phyloP scores from a whole-genome alignment of 2,113 vertebrate species.

The mouse (Mus musculus) region DNA sequence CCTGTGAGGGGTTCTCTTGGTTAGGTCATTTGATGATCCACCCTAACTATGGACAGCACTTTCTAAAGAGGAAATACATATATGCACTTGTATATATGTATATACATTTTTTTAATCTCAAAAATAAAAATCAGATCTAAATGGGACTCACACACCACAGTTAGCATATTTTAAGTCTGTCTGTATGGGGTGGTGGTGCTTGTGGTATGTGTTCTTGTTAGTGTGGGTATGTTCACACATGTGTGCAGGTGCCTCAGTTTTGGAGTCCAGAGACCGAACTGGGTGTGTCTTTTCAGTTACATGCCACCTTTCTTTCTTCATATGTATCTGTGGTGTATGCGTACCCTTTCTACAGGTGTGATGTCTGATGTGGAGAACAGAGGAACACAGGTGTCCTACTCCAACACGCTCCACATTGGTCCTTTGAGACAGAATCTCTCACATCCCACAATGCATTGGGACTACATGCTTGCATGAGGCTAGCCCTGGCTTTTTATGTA shows the following conservation, averaged over 20 bases:
- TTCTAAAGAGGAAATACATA: background rate
- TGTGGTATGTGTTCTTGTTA: background rate
- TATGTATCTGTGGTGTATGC: background rate
- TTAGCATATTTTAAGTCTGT: background rate
- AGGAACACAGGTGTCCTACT: background rate
- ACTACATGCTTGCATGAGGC: background rate
- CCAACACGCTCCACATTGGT: background rate
- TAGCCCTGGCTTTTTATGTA: background rate
- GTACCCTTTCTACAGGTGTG: background rate
- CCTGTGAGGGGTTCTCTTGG: background rate
- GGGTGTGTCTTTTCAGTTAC: background rate
- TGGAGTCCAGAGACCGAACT: background rate
- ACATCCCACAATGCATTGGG: background rate
- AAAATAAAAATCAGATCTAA: background rate
- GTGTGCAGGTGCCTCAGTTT: background rate
- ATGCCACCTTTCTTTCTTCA: background rate
- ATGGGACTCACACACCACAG: background rate
- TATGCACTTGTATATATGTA: background rate
- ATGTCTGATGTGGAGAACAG: background rate
- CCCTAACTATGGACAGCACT: background rate
- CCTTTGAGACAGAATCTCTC: background rate
- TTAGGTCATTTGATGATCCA: background rate
- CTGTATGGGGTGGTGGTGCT: background rate
- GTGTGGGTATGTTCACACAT: background rate
- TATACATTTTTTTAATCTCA: background rate